These are phyloP conservation scores for Digitonthophagus gazella DNA, from an alignment of 2,888 invertebrate species.

Conservation along the genomic window DNA sequence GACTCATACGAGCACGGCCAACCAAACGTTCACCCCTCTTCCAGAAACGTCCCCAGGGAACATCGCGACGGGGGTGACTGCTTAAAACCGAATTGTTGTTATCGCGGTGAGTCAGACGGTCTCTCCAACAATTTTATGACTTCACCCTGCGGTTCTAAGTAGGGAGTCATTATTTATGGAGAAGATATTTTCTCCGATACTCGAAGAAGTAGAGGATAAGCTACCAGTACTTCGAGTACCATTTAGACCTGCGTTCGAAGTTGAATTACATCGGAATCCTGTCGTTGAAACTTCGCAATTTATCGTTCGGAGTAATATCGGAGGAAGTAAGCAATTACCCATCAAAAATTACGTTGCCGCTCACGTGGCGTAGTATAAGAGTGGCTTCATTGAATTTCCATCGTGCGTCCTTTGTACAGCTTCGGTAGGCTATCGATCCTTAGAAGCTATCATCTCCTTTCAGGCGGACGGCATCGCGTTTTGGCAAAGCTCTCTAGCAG, in stretches of 20 bases:
- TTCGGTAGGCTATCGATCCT: constrained; percentile 3
- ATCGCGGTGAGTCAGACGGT: not conserved
- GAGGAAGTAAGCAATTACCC: too few species aligned
- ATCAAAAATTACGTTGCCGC: too few species aligned
- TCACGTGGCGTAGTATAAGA: too few species aligned
- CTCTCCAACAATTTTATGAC: not conserved
- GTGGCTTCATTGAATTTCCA: not conserved
- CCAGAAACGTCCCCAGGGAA: not conserved
- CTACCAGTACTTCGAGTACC: not conserved
- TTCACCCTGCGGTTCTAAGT: not conserved
- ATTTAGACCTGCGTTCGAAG: not conserved
- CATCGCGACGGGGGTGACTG: not conserved
- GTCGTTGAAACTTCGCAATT: too few species aligned
- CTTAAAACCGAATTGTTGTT: not conserved
- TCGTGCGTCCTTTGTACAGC: not conserved
- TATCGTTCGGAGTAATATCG: too few species aligned
- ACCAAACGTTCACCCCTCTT: not conserved
- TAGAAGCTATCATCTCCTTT: constrained; percentile 1
- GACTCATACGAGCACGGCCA: not conserved
- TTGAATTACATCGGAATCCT: not conserved
- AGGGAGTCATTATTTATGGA: not conserved
- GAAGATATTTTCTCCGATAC: too few species aligned
- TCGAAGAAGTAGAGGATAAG: not conserved
- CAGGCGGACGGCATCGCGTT: not conserved
- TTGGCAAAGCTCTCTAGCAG: constrained; percentile 10